Base-by-base conservation (phyloP, 2,113 vertebrate species). In the Lagopus muta region DNA sequence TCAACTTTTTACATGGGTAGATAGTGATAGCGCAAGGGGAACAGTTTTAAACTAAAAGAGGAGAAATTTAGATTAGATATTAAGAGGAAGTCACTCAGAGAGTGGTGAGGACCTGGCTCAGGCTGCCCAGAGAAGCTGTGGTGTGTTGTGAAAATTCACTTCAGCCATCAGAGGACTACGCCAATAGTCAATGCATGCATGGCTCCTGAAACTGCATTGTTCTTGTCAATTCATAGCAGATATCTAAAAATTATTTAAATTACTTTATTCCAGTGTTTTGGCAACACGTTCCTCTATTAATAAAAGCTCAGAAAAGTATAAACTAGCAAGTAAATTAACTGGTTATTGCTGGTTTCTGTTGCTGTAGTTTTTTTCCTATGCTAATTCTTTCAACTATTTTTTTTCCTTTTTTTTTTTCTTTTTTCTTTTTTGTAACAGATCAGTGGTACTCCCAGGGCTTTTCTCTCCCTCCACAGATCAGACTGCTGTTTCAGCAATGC, bases 151-250 rank as follows among this genome's bases (percentile, higher is more conserved):
- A 71, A 58, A 72, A 78, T 19, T 8, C 28, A 70, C 57, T 88
- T 86, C 40, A 73, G 54, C 6, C 42, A 3, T 12, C 40, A 40
- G 50, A 90, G 32, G 61, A 73, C 42, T 40, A 48, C 0, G 0
- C 6, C 40, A 50, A 65, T 10, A 48, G n/a, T 36, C 58, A 82
- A 22, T 0, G 0, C 8, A 19, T 30, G 52, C 8, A 3, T 43
- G 76, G 0, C 24, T 88, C 80, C 36, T 38, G 34, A 74, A 77
- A 80, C 80, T 18, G 6, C 15, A 45, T 30, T 42, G 27, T n/a
- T 66, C 24, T 27, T 92, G 16, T 9, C 10, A 36, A 67, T 52
- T 78, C 5, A 1, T 34, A 71, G 42, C 2, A 90, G 73, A 71
- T 64, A 67, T 78, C 47, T 71, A 16, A 71, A 48, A 61, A 18